Evolutionary conservation across 30 jellyfish, hydroid and myxozoan species (phyloP), one percentile per base, ranked within the genome.

Genomic region (Chrysaora quinquecirrha): DNA sequence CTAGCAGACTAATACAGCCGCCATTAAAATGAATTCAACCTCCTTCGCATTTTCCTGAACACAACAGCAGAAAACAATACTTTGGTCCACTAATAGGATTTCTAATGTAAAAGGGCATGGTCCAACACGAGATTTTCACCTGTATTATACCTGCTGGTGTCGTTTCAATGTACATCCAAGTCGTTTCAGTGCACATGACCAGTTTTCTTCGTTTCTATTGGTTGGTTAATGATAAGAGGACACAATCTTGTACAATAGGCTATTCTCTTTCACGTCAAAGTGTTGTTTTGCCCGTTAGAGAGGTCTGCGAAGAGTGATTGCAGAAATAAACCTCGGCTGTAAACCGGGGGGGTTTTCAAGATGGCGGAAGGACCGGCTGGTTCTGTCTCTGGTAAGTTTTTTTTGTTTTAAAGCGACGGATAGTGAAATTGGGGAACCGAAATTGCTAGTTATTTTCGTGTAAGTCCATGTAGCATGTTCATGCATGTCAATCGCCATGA

Each of bases 341-440:
- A 56, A 56, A 56, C 46, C 75, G 27, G 75, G 75, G 75, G 75
- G 75, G 6, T 63, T 63, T 63, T 63, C 75, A 63, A 63, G 75
- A 63, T 63, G 47, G 75, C 75, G 75, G 75, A 63, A 20, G 47
- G 75, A 63, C 16, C 28, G 35, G 75, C 3, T 14, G 27, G 75
- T 31, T 4, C 75, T 27, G 20, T 4, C 75, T 63, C 75, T 22
- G 75, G 75, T 63, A 63, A 63, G 75, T 63, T 63, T 63, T 14
- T 63, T 27, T 63, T 63, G 38, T 63, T 56, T 56, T 56, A n/a
- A 56, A 56, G 71, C 71, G 71, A 14, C 23, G 23, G 10, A n/a
- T n/a, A n/a, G n/a, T n/a, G n/a, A n/a, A n/a, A n/a, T n/a, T n/a
- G n/a, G 19, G 75, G 27, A 14, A 63, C 20, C 46, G n/a, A 63